A percentile compares a stretch with the other conserved stretches of the same genome.
These are phyloP conservation scores for Tinea trinotella DNA, from an alignment of 2,888 invertebrate species.

Conservation along the genomic window DNA sequence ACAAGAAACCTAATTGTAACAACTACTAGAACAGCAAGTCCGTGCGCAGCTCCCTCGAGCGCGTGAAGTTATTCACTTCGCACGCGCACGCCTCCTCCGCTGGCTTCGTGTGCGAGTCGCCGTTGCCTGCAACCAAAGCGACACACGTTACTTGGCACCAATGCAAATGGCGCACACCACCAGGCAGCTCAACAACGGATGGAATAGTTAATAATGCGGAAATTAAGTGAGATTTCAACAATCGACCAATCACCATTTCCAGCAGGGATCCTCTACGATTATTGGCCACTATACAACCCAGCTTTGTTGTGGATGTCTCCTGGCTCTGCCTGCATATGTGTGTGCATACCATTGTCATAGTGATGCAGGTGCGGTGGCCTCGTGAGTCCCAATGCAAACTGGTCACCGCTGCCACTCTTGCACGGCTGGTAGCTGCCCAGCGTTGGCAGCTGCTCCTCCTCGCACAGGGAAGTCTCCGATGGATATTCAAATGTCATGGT, in stretches of 20 bases:
- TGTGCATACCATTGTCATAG: neutral
- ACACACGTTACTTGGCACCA: neutral
- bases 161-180: neutral
- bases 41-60: constrained; percentile 47
- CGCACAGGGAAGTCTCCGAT: constrained; percentile 86
- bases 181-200: neutral
- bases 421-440: constrained; percentile 88
- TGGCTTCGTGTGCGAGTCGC: neutral
- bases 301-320: neutral
- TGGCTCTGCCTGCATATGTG: neutral
- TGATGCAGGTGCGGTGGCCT: constrained; percentile 52
- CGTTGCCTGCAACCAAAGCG: neutral
- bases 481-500: constrained; percentile 95
- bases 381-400: constrained; percentile 86
- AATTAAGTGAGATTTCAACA: neutral
- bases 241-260: neutral
- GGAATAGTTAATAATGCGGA: neutral
- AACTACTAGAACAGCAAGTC: constrained; percentile 60
- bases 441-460: constrained; percentile 81
- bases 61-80: constrained; percentile 49
- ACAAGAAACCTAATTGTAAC: too few relatives aligned
- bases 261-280: neutral
- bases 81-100: constrained; percentile 39
- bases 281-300: neutral
- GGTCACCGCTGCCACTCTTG: constrained; percentile 75